Evolutionary conservation across 2,113 vertebrate genomes (phyloP).

Genomic region (Mustela nigripes): DNA sequence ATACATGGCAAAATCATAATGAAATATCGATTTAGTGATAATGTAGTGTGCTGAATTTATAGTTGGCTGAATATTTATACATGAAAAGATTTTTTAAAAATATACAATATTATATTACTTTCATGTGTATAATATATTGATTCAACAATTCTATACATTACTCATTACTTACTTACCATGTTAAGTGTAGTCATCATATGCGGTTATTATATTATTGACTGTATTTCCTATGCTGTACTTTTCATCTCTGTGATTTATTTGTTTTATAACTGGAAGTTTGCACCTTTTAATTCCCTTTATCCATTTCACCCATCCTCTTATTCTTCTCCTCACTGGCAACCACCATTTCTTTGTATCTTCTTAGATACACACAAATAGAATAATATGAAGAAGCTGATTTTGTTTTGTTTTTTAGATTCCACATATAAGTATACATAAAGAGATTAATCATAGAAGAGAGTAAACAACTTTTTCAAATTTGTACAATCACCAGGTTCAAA

Average conservation of each 20-base stretch:
- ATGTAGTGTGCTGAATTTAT: background rate
- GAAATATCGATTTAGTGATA: background rate
- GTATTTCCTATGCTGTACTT: background rate
- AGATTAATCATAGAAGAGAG: background rate
- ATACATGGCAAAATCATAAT: background rate
- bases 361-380: no score
- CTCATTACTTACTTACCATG: background rate
- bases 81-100: background rate
- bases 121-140: background rate
- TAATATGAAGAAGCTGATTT: no score
- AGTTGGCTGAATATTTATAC: background rate
- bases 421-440: background rate
- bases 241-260: background rate
- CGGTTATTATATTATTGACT: background rate
- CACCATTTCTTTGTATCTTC: background rate
- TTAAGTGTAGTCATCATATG: background rate
- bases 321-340: background rate
- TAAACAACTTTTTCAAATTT: background rate
- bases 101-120: background rate
- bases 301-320: background rate
- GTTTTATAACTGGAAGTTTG: background rate
- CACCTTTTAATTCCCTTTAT: background rate
- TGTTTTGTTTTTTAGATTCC: background rate
- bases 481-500: background rate
- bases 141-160: background rate